Conservation (phyloP, 2,797 vertebrate species). For the Chrosomus eos region DNA sequence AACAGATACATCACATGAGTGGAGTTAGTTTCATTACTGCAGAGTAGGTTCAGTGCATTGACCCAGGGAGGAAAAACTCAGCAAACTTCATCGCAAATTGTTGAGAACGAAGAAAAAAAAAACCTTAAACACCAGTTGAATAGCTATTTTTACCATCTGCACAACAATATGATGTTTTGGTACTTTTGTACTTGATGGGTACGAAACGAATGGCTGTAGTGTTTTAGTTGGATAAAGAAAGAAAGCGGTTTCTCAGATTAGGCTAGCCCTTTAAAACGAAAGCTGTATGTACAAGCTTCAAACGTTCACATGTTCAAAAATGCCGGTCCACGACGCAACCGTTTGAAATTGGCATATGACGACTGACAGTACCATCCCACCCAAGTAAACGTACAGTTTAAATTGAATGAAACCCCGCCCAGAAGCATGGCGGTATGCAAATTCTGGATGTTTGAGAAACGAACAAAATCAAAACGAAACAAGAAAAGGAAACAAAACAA, state of each 20-base stretch:
- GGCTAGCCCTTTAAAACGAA: slow-evolving; percentile 44
- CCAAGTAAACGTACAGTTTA: slow-evolving; percentile 22
- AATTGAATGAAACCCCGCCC: not conserved
- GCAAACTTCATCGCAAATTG: slow-evolving; percentile 61
- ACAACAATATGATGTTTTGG: not conserved
- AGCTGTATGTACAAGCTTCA: slow-evolving; percentile 31
- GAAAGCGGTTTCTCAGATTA: not conserved
- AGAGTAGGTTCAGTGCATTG: slow-evolving; percentile 73
- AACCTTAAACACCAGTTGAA: slow-evolving; percentile 2
- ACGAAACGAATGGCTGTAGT: slow-evolving; percentile 6
- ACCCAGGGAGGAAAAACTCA: slow-evolving; percentile 65
- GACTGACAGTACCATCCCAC: slow-evolving; percentile 19
- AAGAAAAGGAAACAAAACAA: not conserved
- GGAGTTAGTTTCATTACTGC: slow-evolving; percentile 64
- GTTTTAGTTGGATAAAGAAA: slow-evolving; percentile 1
- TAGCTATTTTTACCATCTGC: slow-evolving; percentile 7
- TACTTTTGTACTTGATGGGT: not conserved
- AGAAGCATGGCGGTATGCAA: not conserved
- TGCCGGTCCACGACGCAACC: not conserved
- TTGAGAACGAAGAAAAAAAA: slow-evolving; percentile 27
- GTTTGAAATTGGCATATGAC: slow-evolving; percentile 24
- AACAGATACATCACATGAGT: slow-evolving; percentile 69
- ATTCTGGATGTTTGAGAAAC: slow-evolving; percentile 20
- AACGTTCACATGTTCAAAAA: slow-evolving; percentile 22
- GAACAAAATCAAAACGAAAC: not conserved